Conservation (phyloP, 1,140 invertebrate genomes). For the Hypothenemus hampei region DNA sequence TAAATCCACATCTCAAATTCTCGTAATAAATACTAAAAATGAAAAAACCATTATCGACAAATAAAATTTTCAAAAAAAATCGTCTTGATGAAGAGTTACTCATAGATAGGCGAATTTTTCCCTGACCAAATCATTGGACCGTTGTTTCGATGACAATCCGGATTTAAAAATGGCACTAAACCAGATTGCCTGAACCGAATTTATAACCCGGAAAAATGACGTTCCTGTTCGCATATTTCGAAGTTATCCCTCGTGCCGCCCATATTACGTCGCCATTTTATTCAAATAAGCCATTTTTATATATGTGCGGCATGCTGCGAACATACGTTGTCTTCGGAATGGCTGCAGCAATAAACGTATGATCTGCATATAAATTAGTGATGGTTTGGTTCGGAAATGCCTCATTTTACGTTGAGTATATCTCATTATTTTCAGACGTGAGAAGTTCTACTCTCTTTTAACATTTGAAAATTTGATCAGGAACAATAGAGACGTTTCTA, state of each 20-base stretch:
- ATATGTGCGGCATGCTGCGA: conserved; percentile 24
- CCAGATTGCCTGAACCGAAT: background rate
- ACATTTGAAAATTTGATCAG: no score
- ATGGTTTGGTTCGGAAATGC: conserved; percentile 11
- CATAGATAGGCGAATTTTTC: no score
- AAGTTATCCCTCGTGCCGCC: conserved; percentile 5
- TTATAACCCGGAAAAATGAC: conserved; percentile 7
- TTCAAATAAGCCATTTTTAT: conserved; percentile 33
- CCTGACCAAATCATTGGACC: background rate
- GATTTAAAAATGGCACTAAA: background rate
- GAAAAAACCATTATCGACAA: no score
- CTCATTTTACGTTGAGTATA: conserved; percentile 7
- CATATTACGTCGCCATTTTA: conserved; percentile 23
- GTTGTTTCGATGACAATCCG: no score
- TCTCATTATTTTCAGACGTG: conserved; percentile 3
- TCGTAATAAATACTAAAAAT: no score
- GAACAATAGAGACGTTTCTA: no score
- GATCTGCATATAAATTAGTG: conserved; percentile 31
- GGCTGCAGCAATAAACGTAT: conserved; percentile 25
- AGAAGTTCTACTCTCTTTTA: no score
- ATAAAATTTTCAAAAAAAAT: no score
- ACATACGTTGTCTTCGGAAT: conserved; percentile 30
- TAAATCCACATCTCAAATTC: no score
- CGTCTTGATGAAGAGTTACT: no score
- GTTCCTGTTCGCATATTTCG: conserved; percentile 3